Evolutionary conservation across 1,140 invertebrate genomes (phyloP).

Genomic region (Metopolophium dirhodum): DNA sequence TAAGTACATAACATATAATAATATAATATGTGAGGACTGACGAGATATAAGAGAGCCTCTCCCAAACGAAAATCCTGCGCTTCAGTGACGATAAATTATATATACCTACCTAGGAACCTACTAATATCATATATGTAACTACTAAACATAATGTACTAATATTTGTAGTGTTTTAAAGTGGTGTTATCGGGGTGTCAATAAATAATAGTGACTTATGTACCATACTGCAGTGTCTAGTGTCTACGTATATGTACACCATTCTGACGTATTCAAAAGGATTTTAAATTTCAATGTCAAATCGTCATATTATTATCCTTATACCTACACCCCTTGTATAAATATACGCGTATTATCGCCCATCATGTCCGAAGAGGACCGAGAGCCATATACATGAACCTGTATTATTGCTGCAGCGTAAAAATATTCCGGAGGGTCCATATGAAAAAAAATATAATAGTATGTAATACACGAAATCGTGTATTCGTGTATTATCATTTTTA

Average conservation of each 20-base stretch:
- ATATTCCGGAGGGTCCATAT: too few species aligned
- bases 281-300: neutral
- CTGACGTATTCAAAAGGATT: neutral
- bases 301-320: neutral
- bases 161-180: neutral
- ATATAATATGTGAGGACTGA: neutral
- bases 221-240: neutral
- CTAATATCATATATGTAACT: neutral
- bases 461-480: too few species aligned
- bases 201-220: neutral
- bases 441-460: too few species aligned
- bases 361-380: too few species aligned
- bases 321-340: neutral
- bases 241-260: neutral
- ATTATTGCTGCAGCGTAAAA: too few species aligned
- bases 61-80: neutral
- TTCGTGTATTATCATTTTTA: too few species aligned
- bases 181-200: constrained; percentile 1
- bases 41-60: neutral
- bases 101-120: too few species aligned
- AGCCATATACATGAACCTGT: too few species aligned
- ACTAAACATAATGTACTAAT: neutral
- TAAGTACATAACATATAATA: too few species aligned
- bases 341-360: too few species aligned
- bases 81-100: neutral